phyloP scores from a whole-genome alignment of 2,888 invertebrate species.

The Clunio marinus region DNA sequence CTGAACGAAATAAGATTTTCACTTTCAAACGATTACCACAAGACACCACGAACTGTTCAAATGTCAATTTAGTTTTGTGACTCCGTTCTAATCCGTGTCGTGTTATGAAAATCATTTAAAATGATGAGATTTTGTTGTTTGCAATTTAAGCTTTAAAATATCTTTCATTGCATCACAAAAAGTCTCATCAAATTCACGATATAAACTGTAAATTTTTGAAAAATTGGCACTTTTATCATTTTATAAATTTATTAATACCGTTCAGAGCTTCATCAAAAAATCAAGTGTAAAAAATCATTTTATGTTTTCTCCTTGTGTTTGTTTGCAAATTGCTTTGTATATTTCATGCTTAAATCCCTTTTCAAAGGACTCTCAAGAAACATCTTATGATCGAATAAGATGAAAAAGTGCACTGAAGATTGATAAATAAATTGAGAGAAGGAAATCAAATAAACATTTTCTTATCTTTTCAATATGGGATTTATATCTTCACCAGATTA shows the following conservation, averaged over 20 bases:
- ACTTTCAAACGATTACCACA: no score
- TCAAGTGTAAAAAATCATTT: neutral
- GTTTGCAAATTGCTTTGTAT: no score
- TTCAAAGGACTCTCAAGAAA: no score
- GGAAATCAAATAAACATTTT: slow-evolving; percentile 7
- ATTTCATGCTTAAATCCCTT: no score
- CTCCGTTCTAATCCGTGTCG: no score
- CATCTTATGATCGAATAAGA: no score
- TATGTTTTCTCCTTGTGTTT: no score
- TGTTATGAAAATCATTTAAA: no score
- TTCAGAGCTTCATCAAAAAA: neutral
- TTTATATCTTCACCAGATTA: neutral
- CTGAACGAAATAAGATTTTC: slow-evolving; percentile 15
- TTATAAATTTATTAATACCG: neutral
- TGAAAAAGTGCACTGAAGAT: neutral
- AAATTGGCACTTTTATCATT: slow-evolving; percentile 21
- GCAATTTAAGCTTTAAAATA: no score
- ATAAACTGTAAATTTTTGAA: slow-evolving; percentile 1
- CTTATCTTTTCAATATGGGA: slow-evolving; percentile 14
- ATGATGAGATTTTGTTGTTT: no score
- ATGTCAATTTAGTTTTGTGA: neutral
- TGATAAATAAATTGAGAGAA: neutral
- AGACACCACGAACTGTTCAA: neutral
- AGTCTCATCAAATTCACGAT: neutral
- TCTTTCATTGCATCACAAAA: slow-evolving; percentile 17